Conservation (phyloP, 2,888 invertebrate species). For the Tridacna gigas region DNA sequence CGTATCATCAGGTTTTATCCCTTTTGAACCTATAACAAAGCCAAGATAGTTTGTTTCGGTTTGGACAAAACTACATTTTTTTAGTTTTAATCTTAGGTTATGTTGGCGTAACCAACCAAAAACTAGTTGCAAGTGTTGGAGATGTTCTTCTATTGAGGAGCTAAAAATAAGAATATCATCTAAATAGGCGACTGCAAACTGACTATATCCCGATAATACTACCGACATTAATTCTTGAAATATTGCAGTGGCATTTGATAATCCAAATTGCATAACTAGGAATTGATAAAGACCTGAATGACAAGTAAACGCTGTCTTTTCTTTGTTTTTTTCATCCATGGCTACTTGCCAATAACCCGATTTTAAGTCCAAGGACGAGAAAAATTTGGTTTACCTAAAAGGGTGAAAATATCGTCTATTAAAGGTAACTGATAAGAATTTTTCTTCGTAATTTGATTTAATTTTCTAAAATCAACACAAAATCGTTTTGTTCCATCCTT, state of each 20-base stretch:
- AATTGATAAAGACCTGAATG: constrained; percentile 51
- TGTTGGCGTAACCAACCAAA: not conserved
- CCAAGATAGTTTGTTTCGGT: not conserved
- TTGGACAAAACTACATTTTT: constrained; percentile 8
- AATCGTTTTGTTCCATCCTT: no score
- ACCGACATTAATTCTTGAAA: constrained; percentile 46
- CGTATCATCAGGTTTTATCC: constrained; percentile 34
- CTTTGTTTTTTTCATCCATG: constrained; percentile 36
- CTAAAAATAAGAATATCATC: constrained; percentile 21
- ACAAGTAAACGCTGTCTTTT: constrained; percentile 54
- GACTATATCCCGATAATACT: constrained; percentile 43
- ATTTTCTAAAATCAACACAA: no score
- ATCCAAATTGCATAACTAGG: constrained; percentile 47
- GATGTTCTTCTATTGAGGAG: no score
- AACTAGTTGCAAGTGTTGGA: not conserved
- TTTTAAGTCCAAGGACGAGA: constrained; percentile 49
- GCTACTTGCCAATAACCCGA: constrained; percentile 55
- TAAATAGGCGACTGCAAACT: constrained; percentile 44
- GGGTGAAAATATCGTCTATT: constrained; percentile 50
- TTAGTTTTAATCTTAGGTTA: not conserved
- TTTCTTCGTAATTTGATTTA: constrained; percentile 40
- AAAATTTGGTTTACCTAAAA: constrained; percentile 49
- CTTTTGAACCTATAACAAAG: constrained; percentile 27
- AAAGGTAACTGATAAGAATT: constrained; percentile 47
- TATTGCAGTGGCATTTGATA: constrained; percentile 44